These are phyloP conservation scores for Hydroisotoma schaefferi DNA, from an alignment of 2,888 invertebrate species.

Conservation along the genomic window DNA sequence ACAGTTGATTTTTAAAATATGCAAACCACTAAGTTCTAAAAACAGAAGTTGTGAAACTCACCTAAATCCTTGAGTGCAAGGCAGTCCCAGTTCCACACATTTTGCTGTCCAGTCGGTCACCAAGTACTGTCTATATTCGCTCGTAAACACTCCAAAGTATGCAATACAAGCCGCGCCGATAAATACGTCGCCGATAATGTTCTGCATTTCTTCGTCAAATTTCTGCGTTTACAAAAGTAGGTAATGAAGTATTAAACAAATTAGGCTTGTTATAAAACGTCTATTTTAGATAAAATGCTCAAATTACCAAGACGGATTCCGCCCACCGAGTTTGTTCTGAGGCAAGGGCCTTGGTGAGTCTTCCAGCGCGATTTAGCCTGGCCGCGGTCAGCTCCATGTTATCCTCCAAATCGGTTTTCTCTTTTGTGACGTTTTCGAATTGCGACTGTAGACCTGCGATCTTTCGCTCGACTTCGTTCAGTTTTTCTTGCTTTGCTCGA, in stretches of 20 bases:
- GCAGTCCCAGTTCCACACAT: constrained; percentile 65
- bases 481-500: constrained; percentile 72
- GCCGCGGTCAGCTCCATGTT: constrained; percentile 74
- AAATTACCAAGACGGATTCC: constrained; percentile 62
- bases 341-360: constrained; percentile 77
- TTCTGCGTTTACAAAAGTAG: constrained; percentile 52
- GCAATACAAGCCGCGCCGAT: constrained; percentile 83
- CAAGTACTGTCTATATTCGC: constrained; percentile 65
- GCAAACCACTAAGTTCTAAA: background rate
- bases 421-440: constrained; percentile 69
- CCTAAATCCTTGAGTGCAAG: constrained; percentile 67
- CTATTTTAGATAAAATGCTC: background rate
- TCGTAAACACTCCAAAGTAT: constrained; percentile 86
- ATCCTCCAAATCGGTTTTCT: constrained; percentile 68
- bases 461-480: constrained; percentile 76
- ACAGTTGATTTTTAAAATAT: background rate
- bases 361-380: constrained; percentile 74
- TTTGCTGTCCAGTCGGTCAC: constrained; percentile 65
- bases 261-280: too few relatives aligned
- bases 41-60: constrained; percentile 50
- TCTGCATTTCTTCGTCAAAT: constrained; percentile 65
- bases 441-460: constrained; percentile 59
- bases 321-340: constrained; percentile 86
- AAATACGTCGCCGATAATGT: constrained; percentile 80
- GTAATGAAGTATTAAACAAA: background rate